Evolutionary conservation across 2,888 invertebrate species (phyloP), one percentile per base, ranked within the genome.

Genomic region (Omphaloscelis lunosa): DNA sequence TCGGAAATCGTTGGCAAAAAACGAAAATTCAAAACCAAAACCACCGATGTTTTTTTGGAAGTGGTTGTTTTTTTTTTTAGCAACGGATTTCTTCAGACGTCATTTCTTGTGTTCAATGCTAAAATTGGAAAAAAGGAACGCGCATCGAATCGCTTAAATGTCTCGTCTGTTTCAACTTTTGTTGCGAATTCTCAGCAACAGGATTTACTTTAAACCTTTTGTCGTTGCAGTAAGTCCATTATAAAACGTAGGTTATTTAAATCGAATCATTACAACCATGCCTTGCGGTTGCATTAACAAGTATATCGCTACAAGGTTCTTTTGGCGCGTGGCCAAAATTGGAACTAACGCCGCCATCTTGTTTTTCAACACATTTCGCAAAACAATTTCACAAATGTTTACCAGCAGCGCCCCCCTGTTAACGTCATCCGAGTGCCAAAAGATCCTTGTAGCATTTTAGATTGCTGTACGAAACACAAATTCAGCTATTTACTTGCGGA

Each of bases 21-120:
- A n/a, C n/a, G n/a, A n/a, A n/a, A n/a, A n/a, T n/a, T n/a, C n/a
- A n/a, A n/a, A n/a, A n/a, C n/a, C n/a, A n/a, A n/a, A n/a, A n/a
- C n/a, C n/a, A n/a, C n/a, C n/a, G n/a, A n/a, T n/a, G n/a, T n/a
- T n/a, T n/a, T n/a, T n/a, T n/a, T n/a, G n/a, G n/a, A n/a, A n/a
- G n/a, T n/a, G n/a, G n/a, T n/a, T n/a, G n/a, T n/a, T n/a, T n/a
- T n/a, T n/a, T n/a, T n/a, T 39, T 51, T 61, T 72, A 20, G 23
- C 4, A 56, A 48, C 41, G 17, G 53, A 11, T 51, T 23, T 48
- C 73, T 62, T 59, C 23, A 29, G 23, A 41, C 8, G 17, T 59
- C 45, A 53, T 65, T 69, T 66, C 59, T 78, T 80, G 79, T 83
- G 9, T 59, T 41, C 5, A 12, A 62, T 15, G 20, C 29, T 1